A percentile compares a stretch with the other conserved stretches of the same genome.
These are phyloP conservation scores for Ooceraea biroi DNA, from an alignment of 1,140 invertebrate genomes.

Conservation along the genomic window DNA sequence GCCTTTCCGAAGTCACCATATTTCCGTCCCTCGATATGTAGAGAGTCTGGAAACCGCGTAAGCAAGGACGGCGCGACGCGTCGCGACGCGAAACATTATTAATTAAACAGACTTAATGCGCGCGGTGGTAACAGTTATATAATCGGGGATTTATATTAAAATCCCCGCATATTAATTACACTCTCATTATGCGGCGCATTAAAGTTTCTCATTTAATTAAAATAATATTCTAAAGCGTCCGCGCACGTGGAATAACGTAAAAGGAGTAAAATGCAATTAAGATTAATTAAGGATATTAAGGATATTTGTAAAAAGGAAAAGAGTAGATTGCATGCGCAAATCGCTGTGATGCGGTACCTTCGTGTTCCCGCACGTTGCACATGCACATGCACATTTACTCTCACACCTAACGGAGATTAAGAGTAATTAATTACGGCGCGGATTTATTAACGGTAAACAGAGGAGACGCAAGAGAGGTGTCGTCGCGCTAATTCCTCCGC, in stretches of 20 bases:
- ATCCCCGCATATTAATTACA: conserved; percentile 39
- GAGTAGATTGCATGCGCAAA: conserved; percentile 1
- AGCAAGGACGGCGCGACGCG: conserved; percentile 66
- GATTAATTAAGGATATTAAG: conserved; percentile 57
- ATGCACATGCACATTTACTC: conserved; percentile 29
- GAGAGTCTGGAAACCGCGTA: conserved; percentile 49
- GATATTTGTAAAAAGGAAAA: conserved; percentile 7
- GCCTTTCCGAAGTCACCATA: conserved; percentile 61
- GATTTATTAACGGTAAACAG: conserved; percentile 47
- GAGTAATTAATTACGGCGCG: conserved; percentile 47
- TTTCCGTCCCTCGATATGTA: conserved; percentile 42
- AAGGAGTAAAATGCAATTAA: conserved; percentile 31
- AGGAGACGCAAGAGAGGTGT: conserved; percentile 32
- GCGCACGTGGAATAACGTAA: not conserved
- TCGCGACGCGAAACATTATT: not conserved
- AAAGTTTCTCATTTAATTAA: conserved; percentile 50
- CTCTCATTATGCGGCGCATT: conserved; percentile 29
- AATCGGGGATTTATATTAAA: conserved; percentile 37
- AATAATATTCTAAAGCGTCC: conserved; percentile 31
- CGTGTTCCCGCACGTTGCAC: not conserved
- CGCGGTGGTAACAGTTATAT: conserved; percentile 8
- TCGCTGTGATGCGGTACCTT: conserved; percentile 14
- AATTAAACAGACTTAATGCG: conserved; percentile 41
- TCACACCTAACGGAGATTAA: conserved; percentile 44
- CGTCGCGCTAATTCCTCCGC: conserved; percentile 38